Evolutionary conservation across 2,888 invertebrate genomes (phyloP), one percentile per base, ranked within the genome.

Genomic region (Blastobasis adustella): DNA sequence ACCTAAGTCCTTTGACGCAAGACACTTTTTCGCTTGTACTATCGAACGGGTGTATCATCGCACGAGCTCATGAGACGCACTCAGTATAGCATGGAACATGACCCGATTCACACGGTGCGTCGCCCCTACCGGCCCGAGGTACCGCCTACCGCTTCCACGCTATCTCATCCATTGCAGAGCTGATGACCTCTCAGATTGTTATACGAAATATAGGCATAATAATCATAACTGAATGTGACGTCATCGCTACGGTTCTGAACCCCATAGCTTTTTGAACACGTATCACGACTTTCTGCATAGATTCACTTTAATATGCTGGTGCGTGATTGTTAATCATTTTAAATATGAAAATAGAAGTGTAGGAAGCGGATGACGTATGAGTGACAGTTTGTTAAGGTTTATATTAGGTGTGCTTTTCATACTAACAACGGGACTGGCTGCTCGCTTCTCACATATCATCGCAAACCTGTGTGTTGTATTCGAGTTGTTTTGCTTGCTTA

Each of bases 81-180:
- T 57, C 54, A 66, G 59, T 58, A 63, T 66, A 72, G 83, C 83
- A 83, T 82, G 79, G 67, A 56, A 79, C 71, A 77, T 71, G 63
- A 80, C 73, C 87, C 87, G 87, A 88, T 88, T 88, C 87, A 88
- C 87, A 88, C 87, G 76, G 85, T 85, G 83, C 68, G 81, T 75
- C 77, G 73, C 73, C 69, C 59, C 10, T 8, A 23, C 23, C 23
- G 23, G 23, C 23, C 23, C n/a, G n/a, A n/a, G 23, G 23, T 23
- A 23, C 23, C 23, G 23, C 23, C 23, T 23, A 23, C 23, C 23
- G 23, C 23, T 23, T 23, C 23, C 23, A 23, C 23, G 23, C 23
- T 23, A 23, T 23, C 23, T 23, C 23, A 23, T 23, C 23, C 23
- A 23, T 23, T 3, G 23, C 23, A 23, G 23, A 23, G 23, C 23